These are phyloP conservation scores for Epirrhoe tristata DNA, from an alignment of 2,888 invertebrate species.

Conservation along the genomic window DNA sequence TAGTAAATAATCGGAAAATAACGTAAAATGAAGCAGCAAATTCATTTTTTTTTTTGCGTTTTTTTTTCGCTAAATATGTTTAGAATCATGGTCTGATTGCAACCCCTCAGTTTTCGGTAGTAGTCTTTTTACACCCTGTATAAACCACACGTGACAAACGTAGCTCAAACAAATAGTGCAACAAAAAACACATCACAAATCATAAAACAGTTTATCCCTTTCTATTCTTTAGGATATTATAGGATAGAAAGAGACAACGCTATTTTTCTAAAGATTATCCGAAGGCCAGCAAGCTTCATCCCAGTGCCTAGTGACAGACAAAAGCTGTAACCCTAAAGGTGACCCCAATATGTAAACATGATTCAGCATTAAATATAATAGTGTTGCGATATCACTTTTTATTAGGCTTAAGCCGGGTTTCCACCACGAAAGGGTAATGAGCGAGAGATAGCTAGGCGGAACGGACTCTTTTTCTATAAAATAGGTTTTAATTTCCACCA, in stretches of 20 bases:
- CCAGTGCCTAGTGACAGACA: slow-evolving; percentile 65
- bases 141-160: slow-evolving; percentile 16
- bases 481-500: too few relatives aligned
- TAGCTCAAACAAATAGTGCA: slow-evolving; percentile 27
- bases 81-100: too few relatives aligned
- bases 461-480: too few relatives aligned
- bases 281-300: slow-evolving; percentile 77
- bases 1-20: too few relatives aligned
- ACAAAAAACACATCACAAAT: slow-evolving; percentile 35
- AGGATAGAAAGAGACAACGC: slow-evolving; percentile 2
- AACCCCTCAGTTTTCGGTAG: too few relatives aligned
- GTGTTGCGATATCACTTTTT: background rate
- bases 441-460: too few relatives aligned
- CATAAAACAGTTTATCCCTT: background rate
- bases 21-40: too few relatives aligned
- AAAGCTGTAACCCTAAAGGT: slow-evolving; percentile 55
- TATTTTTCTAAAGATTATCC: slow-evolving; percentile 2
- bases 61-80: too few relatives aligned
- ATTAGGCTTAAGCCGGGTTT: background rate
- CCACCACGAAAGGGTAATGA: too few relatives aligned
- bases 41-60: too few relatives aligned
- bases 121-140: background rate
- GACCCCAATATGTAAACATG: slow-evolving; percentile 5
- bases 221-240: background rate
- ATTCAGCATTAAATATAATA: background rate